Conservation (phyloP, 1,140 invertebrate species). For the Lithobius niger region DNA sequence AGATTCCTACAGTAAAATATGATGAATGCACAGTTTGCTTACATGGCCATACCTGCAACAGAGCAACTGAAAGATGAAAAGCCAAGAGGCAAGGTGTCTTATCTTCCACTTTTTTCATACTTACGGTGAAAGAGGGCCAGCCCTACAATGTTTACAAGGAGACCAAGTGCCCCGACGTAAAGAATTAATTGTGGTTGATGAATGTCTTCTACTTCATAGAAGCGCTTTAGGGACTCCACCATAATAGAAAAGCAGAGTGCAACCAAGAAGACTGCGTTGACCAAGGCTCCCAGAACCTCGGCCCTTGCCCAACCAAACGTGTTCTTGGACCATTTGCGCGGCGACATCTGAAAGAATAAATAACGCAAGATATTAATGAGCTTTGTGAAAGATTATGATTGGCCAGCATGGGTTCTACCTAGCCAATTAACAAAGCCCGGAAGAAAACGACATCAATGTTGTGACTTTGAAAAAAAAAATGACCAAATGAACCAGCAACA, state of each 20-base stretch:
- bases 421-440: too few species aligned
- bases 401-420: neutral
- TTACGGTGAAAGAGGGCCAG: slow-evolving; percentile 69
- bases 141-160: slow-evolving; percentile 70
- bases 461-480: too few species aligned
- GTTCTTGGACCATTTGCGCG: slow-evolving; percentile 89
- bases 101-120: slow-evolving; percentile 25
- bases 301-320: slow-evolving; percentile 89
- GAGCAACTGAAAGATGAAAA: too few species aligned
- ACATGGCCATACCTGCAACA: too few species aligned
- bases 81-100: too few species aligned
- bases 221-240: slow-evolving; percentile 76
- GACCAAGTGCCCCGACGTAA: slow-evolving; percentile 58
- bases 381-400: neutral
- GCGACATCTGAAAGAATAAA: slow-evolving; percentile 60
- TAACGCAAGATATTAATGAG: neutral
- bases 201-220: slow-evolving; percentile 70
- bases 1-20: too few species aligned
- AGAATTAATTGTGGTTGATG: slow-evolving; percentile 61
- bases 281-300: slow-evolving; percentile 81
- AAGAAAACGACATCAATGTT: too few species aligned
- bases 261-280: slow-evolving; percentile 85
- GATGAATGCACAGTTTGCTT: too few species aligned
- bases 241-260: slow-evolving; percentile 85
- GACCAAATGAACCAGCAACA: too few species aligned